These are phyloP conservation scores for Trachelus stipa DNA, from an alignment of 2,888 invertebrate species.

Conservation along the genomic window DNA sequence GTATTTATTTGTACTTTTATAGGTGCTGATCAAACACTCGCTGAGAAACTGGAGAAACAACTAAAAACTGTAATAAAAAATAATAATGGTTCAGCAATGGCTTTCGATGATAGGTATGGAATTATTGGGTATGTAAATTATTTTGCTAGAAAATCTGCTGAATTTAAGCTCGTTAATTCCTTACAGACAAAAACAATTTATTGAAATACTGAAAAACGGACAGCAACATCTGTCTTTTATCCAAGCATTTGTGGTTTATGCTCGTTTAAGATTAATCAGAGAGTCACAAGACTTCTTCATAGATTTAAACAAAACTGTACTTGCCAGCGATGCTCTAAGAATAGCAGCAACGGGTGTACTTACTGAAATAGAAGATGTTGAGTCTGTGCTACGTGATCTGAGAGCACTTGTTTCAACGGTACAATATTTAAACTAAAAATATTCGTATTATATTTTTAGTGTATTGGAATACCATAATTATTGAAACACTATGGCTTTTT, in stretches of 20 bases:
- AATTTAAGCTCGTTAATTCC: conserved; percentile 28
- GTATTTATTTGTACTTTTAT: neutral
- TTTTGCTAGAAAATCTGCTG: neutral
- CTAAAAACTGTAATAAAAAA: neutral
- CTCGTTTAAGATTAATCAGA: conserved; percentile 13
- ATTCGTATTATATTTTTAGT: neutral
- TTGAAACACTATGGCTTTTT: neutral
- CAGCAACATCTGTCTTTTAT: conserved; percentile 20
- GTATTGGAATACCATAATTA: neutral
- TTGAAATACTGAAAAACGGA: conserved; percentile 21
- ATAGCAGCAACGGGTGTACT: conserved; percentile 16
- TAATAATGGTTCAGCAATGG: neutral
- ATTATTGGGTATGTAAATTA: conserved; percentile 1
- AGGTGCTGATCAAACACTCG: neutral
- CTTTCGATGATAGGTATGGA: neutral
- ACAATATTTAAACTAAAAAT: neutral
- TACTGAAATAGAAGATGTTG: conserved; percentile 17
- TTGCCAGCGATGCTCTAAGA: conserved; percentile 21
- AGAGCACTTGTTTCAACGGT: conserved; percentile 2
- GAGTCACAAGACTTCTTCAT: conserved; percentile 12
- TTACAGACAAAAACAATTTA: conserved; percentile 26
- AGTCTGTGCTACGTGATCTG: neutral
- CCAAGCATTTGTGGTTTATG: conserved; percentile 17
- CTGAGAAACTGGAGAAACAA: neutral
- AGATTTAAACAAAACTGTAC: conserved; percentile 16